These are phyloP conservation scores for Agonopterix arenella DNA, from an alignment of 2,888 invertebrate species.

Conservation along the genomic window DNA sequence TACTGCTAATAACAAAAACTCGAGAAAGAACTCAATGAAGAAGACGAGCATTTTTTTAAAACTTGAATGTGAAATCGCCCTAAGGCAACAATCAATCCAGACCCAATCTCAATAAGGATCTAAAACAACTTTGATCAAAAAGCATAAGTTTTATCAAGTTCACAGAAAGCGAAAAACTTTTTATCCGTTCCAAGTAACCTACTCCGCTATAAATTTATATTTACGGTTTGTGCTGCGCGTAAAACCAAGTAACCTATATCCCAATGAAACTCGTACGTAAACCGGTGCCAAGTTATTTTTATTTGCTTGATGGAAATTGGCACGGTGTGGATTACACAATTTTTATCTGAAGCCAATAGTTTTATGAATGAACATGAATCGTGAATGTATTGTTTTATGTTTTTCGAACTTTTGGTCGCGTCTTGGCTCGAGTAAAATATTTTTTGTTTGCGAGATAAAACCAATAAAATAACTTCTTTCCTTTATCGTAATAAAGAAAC, in stretches of 20 bases:
- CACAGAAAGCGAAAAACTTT: slow-evolving; percentile 6
- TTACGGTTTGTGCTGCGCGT: slow-evolving; percentile 5
- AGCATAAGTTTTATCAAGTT: slow-evolving; percentile 8
- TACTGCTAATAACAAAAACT: neutral
- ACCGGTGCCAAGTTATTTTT: neutral
- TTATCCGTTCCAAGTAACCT: slow-evolving; percentile 20
- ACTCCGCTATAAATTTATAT: slow-evolving; percentile 23
- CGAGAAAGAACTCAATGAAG: neutral
- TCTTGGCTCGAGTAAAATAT: neutral
- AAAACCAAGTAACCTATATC: slow-evolving; percentile 3
- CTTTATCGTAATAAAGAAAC: no score
- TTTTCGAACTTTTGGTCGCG: neutral
- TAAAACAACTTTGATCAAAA: neutral
- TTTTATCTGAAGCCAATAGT: neutral
- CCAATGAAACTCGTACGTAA: neutral
- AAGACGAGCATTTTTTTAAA: neutral
- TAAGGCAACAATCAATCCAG: neutral
- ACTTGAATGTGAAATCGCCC: neutral
- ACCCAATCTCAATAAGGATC: slow-evolving; percentile 1
- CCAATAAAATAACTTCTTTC: no score
- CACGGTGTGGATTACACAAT: neutral
- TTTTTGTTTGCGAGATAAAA: neutral
- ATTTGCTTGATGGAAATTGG: neutral
- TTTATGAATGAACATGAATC: neutral
- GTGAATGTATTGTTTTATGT: neutral